Percentiles rank a stretch among this genome's conserved stretches.
Conservation (phyloP, 1,140 invertebrate species). For the Amyelois transitella region DNA sequence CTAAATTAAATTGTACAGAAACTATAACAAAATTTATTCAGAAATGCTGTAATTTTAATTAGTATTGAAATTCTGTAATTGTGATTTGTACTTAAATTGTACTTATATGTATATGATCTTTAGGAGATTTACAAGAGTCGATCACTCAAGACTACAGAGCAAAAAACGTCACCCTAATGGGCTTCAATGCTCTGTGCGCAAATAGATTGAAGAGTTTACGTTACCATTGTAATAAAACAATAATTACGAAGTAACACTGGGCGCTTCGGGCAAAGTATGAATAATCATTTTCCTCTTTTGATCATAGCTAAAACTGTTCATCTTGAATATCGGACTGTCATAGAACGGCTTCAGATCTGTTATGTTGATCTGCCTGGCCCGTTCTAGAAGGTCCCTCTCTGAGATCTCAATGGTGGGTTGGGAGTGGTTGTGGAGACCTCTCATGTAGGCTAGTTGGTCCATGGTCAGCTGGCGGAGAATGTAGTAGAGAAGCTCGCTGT, state of each 20-base stretch:
- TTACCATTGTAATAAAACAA: no score
- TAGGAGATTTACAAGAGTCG: no score
- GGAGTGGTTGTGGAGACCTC: constrained; percentile 84
- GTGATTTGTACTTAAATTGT: no score
- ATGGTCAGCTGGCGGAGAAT: constrained; percentile 94
- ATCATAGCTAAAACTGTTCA: constrained; percentile 94
- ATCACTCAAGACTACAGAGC: no score
- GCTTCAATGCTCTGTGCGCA: no score
- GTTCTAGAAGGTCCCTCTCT: constrained; percentile 92
- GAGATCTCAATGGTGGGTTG: constrained; percentile 89
- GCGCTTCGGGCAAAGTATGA: constrained; percentile 82
- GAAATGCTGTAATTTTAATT: no score
- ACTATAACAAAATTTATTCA: no score
- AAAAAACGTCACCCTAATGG: no score
- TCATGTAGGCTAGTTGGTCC: constrained; percentile 92
- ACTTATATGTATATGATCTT: no score
- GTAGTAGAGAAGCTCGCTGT: constrained; percentile 97
- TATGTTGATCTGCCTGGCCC: constrained; percentile 95
- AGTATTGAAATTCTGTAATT: no score
- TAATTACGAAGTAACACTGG: constrained; percentile 10
- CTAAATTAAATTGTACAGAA: constrained; percentile 7
- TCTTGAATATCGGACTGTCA: constrained; percentile 91
- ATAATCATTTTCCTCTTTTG: constrained; percentile 88
- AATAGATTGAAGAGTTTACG: no score
- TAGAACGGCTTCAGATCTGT: constrained; percentile 93